A percentile compares a stretch with the other conserved stretches of the same genome.
phyloP scores from a whole-genome alignment of 2,113 vertebrate species.

The Okapia johnstoni region DNA sequence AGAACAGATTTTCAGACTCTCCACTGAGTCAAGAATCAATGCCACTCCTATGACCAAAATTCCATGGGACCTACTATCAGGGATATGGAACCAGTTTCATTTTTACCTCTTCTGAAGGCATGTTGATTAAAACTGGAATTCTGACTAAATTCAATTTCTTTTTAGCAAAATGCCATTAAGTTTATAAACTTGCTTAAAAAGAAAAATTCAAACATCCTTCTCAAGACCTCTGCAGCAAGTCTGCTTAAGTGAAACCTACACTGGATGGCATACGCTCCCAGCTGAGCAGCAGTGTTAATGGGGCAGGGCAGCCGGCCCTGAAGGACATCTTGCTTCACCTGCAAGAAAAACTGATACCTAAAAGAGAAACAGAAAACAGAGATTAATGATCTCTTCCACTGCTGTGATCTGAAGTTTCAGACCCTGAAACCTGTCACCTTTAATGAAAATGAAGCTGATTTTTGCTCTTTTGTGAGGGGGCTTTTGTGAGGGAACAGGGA shows the following conservation, averaged over 20 bases:
- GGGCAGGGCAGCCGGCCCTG: slow-evolving; percentile 90
- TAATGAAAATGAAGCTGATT: background rate
- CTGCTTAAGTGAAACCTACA: slow-evolving; percentile 77
- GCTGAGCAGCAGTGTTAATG: slow-evolving; percentile 78
- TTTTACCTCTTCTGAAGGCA: background rate
- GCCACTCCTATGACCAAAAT: background rate
- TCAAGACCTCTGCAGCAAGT: background rate
- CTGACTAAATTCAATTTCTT: background rate
- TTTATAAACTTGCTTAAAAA: background rate
- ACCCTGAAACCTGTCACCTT: background rate
- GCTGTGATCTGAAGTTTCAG: background rate
- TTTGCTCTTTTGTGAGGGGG: background rate
- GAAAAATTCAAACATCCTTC: background rate
- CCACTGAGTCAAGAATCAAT: background rate
- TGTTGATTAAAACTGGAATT: background rate
- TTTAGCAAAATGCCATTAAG: background rate
- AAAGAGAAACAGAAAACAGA: slow-evolving; percentile 66
- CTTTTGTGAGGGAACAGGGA: background rate
- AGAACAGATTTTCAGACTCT: background rate
- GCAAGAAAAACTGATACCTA: slow-evolving; percentile 93
- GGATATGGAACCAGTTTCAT: background rate
- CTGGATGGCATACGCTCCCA: slow-evolving; percentile 88
- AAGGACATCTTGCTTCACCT: slow-evolving; percentile 91
- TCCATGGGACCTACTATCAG: background rate
- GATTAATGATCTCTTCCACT: background rate